Percentiles rank a stretch among this genome's conserved stretches.
Conservation (phyloP, 2,888 invertebrate genomes). For the Eretmocerus hayati region DNA sequence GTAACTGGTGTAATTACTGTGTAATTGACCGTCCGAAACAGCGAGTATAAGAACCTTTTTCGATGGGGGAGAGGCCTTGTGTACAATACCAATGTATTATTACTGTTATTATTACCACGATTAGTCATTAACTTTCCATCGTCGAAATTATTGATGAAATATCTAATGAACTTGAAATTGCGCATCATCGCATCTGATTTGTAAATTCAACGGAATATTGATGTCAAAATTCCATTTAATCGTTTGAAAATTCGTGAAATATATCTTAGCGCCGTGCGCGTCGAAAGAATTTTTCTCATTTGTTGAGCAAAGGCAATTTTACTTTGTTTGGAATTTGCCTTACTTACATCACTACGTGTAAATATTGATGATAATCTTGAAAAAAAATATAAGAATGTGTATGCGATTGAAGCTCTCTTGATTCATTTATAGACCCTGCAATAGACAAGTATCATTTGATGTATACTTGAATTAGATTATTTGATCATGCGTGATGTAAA, state of each 20-base stretch:
- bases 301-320: slow-evolving; percentile 25
- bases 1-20: slow-evolving; percentile 24
- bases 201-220: background rate
- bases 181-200: slow-evolving; percentile 6
- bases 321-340: slow-evolving; percentile 27
- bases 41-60: slow-evolving; percentile 18
- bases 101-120: too few relatives aligned
- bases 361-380: slow-evolving; percentile 32
- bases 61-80: slow-evolving; percentile 21
- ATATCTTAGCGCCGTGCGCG: slow-evolving; percentile 1
- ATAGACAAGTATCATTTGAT: too few relatives aligned
- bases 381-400: slow-evolving; percentile 27
- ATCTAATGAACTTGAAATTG: background rate
- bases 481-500: too few relatives aligned
- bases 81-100: slow-evolving; percentile 16
- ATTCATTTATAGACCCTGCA: too few relatives aligned
- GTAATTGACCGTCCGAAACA: slow-evolving; percentile 21
- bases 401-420: too few relatives aligned
- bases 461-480: too few relatives aligned
- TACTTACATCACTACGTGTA: slow-evolving; percentile 31
- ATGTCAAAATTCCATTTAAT: background rate
- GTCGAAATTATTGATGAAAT: slow-evolving; percentile 8
- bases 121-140: too few relatives aligned
- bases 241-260: too few relatives aligned
- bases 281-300: slow-evolving; percentile 12